Evolutionary conservation across 2,113 vertebrate species (phyloP), one percentile per base, ranked within the genome.

Genomic region (Vanacampus margaritifer): DNA sequence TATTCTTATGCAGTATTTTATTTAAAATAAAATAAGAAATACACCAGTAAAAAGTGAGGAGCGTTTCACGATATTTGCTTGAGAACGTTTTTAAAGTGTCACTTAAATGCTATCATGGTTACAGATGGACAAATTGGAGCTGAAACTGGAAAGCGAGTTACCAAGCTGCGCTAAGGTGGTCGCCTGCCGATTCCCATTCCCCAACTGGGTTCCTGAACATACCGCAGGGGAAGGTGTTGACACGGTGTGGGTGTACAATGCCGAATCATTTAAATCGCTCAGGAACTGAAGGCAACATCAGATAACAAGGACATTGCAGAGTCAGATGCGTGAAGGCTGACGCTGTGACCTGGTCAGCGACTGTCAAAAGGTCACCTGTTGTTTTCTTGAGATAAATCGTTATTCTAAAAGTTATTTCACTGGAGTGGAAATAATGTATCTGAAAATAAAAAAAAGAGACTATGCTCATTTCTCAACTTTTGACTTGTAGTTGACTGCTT

Each of bases 111-210:
- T 13, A 26, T 62, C n/a, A 13, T 69, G 51, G 1, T 41, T 57
- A 67, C 90, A 99, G 97, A 98, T 99, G 97, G 91, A 82, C 0
- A 90, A 92, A 65, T 73, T 99, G 74, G 94, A 95, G 88, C 83
- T 91, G 79, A 99, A 99, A 67, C 91, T 99, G 21, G 87, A 91
- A 56, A 85, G 69, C 0, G 97, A 99, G 77, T 88, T 99, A 12
- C 71, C 87, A 13, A 82, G 57, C 1, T 85, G 87, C 45, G 90
- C 96, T 19, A 88, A 92, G 79, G 93, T 99, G 73, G 91, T 99
- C 28, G 96, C 96, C 10, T 99, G 97, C 67, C 94, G 96, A 57
- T 99, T 98, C 73, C 97, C 97, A 61, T 99, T 99, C 72, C 97
- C 97, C 0, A 89, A 86, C 50, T 98, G 96, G 97, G 88, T 89